Conservation (phyloP, 2,888 invertebrate species). For the Scelioninae gen. 2 region DNA sequence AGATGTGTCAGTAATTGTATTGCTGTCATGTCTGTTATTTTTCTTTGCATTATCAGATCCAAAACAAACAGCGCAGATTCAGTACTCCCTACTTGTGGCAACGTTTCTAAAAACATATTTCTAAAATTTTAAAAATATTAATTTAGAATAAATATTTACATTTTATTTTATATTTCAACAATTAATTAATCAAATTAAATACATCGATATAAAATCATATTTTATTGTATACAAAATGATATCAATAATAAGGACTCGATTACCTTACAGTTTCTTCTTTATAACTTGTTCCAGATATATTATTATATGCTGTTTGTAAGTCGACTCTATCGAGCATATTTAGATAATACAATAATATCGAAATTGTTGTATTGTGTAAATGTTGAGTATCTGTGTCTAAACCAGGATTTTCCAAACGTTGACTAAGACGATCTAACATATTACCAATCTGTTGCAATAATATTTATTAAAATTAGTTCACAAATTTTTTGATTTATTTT, state of each 20-base stretch:
- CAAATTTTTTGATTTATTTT: conserved; percentile 6
- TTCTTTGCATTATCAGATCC: conserved; percentile 79
- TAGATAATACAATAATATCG: conserved; percentile 74
- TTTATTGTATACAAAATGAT: not conserved
- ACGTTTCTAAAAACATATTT: conserved; percentile 83
- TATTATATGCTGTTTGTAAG: conserved; percentile 71
- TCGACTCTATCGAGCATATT: conserved; percentile 72
- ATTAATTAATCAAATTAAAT: too few relatives aligned
- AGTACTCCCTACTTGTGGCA: conserved; percentile 83
- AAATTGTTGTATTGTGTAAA: conserved; percentile 75
- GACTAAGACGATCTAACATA: conserved; percentile 71
- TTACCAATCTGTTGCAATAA: conserved; percentile 69
- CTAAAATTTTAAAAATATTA: conserved; percentile 68
- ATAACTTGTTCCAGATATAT: conserved; percentile 81
- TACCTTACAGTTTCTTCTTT: conserved; percentile 82
- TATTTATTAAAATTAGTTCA: too few relatives aligned
- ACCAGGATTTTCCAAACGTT: conserved; percentile 72
- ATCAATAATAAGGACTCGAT: not conserved
- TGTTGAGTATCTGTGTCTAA: conserved; percentile 70
- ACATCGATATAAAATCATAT: too few relatives aligned
- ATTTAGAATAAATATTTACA: too few relatives aligned
- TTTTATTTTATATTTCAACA: too few relatives aligned
- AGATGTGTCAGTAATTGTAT: conserved; percentile 81
- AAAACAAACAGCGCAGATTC: conserved; percentile 81
- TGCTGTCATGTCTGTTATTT: conserved; percentile 81